These are phyloP conservation scores for Adela reaumurella DNA, from an alignment of 2,888 invertebrate species.

Conservation along the genomic window DNA sequence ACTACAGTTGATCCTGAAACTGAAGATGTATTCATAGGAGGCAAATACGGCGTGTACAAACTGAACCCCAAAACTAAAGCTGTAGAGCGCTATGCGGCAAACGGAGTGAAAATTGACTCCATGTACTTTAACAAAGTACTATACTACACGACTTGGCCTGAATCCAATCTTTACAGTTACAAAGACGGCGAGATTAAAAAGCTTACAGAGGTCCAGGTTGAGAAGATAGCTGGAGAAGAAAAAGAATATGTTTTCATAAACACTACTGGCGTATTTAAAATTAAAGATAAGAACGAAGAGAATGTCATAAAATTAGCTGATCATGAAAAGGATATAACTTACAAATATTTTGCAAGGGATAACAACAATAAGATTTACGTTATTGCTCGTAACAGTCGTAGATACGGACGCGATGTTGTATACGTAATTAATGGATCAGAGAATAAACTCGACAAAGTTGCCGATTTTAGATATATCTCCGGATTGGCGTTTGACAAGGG, in stretches of 20 bases:
- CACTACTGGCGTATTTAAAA: constrained; percentile 17
- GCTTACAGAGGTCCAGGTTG: constrained; percentile 36
- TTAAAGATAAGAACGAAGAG: constrained; percentile 24
- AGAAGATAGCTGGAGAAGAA: constrained; percentile 31
- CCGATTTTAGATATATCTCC: constrained; percentile 26
- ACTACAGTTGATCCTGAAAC: constrained; percentile 26
- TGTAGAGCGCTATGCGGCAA: constrained; percentile 22
- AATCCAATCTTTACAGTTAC: constrained; percentile 26
- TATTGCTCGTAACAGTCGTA: no score
- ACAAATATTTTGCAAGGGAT: constrained; percentile 25
- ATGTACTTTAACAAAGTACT: constrained; percentile 25
- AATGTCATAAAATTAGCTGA: constrained; percentile 18
- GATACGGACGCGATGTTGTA: constrained; percentile 26
- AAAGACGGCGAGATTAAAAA: constrained; percentile 16
- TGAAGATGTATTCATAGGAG: constrained; percentile 31
- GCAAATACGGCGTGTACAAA: constrained; percentile 33
- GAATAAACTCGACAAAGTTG: constrained; percentile 18
- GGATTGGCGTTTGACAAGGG: constrained; percentile 34
- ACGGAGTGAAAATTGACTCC: constrained; percentile 27
- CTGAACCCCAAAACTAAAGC: constrained; percentile 24
- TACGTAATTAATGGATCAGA: constrained; percentile 22
- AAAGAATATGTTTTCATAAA: constrained; percentile 28
- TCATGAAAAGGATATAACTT: constrained; percentile 12
- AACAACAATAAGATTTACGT: constrained; percentile 23
- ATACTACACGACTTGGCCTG: constrained; percentile 30